Base-by-base conservation (phyloP, 2,888 invertebrate genomes). In the Drosophila eohydei region DNA sequence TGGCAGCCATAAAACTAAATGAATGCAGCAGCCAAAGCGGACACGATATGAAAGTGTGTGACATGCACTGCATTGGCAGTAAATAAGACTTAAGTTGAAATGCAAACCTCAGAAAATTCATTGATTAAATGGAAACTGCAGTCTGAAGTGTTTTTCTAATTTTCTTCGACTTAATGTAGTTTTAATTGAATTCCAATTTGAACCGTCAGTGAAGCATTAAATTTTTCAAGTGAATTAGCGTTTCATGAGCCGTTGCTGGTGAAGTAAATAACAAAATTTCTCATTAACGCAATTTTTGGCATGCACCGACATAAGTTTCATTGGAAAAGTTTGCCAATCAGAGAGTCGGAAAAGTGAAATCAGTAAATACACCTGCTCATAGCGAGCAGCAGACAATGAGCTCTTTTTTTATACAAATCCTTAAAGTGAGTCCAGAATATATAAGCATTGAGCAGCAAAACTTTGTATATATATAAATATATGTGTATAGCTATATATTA, bases 1-100 rank as follows among this genome's bases (percentile, higher is more conserved):
- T 85, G 88, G 79, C 34, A 58, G 62, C 28, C 82, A 80, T 87
- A 70, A 84, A 87, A 78, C 63, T 50, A 66, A 71, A 71, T 64
- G 54, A 65, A 73, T 64, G 41, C 60, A 62, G 9, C 30, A 57
- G 40, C 41, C 30, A 26, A 58, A 57, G 40, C 26, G 51, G 51
- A 11, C 38, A 64, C 26, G 61, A 34, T 4, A 21, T n/a, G 30
- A 26, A 26, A 36, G 9, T 36, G 16, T 51, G 9, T 4, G 21
- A 2, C 21, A 21, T 51, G 12, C 21, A 21, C 8, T 36, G 46
- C 46, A 48, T 12, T n/a, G 30, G 30, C 48, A 48, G n/a, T 48
- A 30, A 30, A 11, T 48, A 52, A 14, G 5, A 14, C 5, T 36
- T 26, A 16, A n/a, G 8, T 30, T n/a, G 4, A n/a, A 48, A 11